phyloP scores from a whole-genome alignment of 2,888 invertebrate genomes.

The Andrena fulva region DNA sequence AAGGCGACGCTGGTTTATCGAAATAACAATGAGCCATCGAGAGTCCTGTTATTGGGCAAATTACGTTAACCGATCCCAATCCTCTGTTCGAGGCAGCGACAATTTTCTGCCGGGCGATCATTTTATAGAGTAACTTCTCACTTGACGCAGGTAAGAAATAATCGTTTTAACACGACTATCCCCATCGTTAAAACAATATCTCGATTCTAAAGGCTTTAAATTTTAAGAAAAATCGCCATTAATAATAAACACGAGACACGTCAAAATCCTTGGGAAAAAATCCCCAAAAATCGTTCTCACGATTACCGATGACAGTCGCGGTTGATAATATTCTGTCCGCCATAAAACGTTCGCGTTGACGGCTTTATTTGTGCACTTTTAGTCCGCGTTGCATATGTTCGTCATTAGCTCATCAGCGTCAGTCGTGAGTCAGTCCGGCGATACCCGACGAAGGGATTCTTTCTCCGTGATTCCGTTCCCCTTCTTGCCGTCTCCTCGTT shows the following conservation, averaged over 20 bases:
- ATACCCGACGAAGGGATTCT: conserved; percentile 68
- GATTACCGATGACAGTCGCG: conserved; percentile 18
- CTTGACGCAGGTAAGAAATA: neutral
- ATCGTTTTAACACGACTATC: neutral
- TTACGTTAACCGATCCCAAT: conserved; percentile 46
- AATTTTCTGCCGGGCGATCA: neutral
- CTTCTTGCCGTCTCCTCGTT: conserved; percentile 29
- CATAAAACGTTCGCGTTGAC: conserved; percentile 36
- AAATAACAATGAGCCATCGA: conserved; percentile 63
- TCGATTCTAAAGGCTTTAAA: no score
- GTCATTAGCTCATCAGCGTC: conserved; percentile 70
- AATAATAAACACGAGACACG: no score
- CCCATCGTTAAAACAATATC: no score
- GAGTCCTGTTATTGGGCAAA: conserved; percentile 52
- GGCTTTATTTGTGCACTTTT: conserved; percentile 51
- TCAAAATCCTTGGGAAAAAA: neutral
- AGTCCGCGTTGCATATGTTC: conserved; percentile 63
- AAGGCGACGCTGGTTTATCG: conserved; percentile 60
- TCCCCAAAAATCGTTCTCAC: neutral
- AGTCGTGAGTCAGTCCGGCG: conserved; percentile 63
- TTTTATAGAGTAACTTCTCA: neutral
- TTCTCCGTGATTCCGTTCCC: conserved; percentile 63
- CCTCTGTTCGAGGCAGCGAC: neutral
- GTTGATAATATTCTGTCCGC: conserved; percentile 7
- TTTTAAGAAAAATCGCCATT: neutral